Evolutionary conservation across 1,140 invertebrate species (phyloP).

Genomic region (Helicoverpa zea): DNA sequence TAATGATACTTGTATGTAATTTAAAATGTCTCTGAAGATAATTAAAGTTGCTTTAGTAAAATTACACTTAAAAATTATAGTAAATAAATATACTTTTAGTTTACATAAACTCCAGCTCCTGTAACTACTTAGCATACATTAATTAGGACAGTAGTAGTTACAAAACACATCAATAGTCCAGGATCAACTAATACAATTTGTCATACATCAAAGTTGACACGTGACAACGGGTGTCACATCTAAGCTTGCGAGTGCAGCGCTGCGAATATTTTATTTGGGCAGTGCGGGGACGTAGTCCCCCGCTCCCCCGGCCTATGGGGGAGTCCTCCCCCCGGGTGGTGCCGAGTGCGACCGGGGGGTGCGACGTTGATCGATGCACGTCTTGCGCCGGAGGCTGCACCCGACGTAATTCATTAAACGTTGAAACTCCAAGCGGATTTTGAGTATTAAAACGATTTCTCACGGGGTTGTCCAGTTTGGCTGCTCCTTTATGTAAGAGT

Average conservation of each 20-base stretch:
- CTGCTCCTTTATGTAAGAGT: constrained; percentile 68
- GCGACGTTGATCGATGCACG: constrained; percentile 86
- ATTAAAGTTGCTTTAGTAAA: too few species aligned
- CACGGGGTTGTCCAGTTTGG: constrained; percentile 78
- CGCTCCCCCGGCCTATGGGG: constrained; percentile 76
- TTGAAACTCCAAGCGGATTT: constrained; percentile 85
- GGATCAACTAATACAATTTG: constrained; percentile 37
- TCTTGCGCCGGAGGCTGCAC: constrained; percentile 86
- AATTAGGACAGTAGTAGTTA: not conserved
- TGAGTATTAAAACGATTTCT: constrained; percentile 86
- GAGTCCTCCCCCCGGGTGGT: constrained; percentile 44
- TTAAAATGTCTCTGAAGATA: too few species aligned
- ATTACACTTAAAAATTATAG: too few species aligned
- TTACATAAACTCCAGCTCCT: too few species aligned
- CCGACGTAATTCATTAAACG: constrained; percentile 86
- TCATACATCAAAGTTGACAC: constrained; percentile 58
- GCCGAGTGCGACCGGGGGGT: constrained; percentile 56
- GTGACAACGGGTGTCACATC: constrained; percentile 74
- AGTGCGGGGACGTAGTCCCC: constrained; percentile 74
- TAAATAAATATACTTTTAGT: too few species aligned
- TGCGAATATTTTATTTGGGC: constrained; percentile 85
- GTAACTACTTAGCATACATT: too few species aligned
- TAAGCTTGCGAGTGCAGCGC: constrained; percentile 74
- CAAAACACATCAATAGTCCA: not conserved
- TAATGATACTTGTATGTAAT: too few species aligned